Evolutionary conservation across 2,888 invertebrate genomes (phyloP), one percentile per base, ranked within the genome.

Genomic region (Ormyrus labotus): DNA sequence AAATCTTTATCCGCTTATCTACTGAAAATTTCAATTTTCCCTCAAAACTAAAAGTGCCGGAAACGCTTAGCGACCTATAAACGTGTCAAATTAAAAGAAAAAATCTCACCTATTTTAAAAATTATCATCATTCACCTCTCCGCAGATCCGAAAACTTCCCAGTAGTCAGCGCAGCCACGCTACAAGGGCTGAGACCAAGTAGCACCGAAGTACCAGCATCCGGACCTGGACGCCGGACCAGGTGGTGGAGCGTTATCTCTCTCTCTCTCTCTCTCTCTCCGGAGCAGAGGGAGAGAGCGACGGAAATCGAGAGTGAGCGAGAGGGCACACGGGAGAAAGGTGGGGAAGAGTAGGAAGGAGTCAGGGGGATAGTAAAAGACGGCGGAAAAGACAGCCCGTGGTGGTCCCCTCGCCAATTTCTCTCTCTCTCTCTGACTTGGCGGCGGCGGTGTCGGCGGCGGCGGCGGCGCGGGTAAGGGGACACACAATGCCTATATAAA

Each of bases 401-500:
- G 34, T 8, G 63, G 34, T 8, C 34, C 47, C 9, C 53, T 58
- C 75, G 64, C 68, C 8, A 67, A 80, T 75, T 13, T 67, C 74
- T 65, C 74, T 65, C 65, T 57, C 81, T 80, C 69, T 69, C 87
- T 85, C 85, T 88, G 87, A 88, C 87, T 88, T 86, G 86, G 34
- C 34, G 34, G 34, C 34, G 19, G 19, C 34, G 34, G 34, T 3
- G 34, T 3, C 34, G 34, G 2, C 34, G 34, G 34, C 34, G 34
- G 3, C 34, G 34, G 34, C 34, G 34, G 55, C 60, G 70, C 47
- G 85, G 84, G 87, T 86, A 87, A 88, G 89, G 89, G 89, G 89
- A 88, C 88, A 89, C 57, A 78, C 89, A 89, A 89, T 90, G 88
- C 87, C 90, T 90, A 90, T 90, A 90, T 90, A 90, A 90, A 90